A percentile compares a stretch with the other conserved stretches of the same genome.
Evolutionary conservation across 2,113 vertebrate species (phyloP).

Genomic region (Melanotaenia duboulayi): DNA sequence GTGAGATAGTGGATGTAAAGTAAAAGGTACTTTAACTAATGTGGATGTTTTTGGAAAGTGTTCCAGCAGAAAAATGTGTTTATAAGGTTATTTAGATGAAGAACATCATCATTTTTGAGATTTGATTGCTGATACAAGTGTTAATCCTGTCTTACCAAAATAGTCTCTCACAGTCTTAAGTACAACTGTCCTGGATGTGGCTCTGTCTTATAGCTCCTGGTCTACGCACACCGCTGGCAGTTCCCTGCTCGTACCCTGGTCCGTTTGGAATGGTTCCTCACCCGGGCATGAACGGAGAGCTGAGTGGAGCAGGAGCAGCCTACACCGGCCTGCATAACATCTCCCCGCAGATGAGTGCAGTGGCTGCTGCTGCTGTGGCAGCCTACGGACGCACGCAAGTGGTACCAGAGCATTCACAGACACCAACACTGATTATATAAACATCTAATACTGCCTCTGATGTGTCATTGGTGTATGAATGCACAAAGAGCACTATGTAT

Average conservation of each 20-base stretch:
- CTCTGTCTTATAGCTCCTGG: conserved; percentile 80
- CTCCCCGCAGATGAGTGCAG: conserved; percentile 93
- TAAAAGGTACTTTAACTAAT: too few relatives aligned
- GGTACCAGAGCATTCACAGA: conserved; percentile 78
- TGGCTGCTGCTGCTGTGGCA: conserved; percentile 83
- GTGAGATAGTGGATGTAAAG: too few relatives aligned
- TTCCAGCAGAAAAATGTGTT: not conserved
- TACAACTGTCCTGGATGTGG: not conserved
- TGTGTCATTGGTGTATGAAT: too few relatives aligned
- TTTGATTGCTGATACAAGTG: not conserved
- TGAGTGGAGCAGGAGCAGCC: conserved; percentile 86
- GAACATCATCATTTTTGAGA: not conserved
- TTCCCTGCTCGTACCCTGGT: conserved; percentile 88
- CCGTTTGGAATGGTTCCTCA: conserved; percentile 96
- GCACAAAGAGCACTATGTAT: too few relatives aligned
- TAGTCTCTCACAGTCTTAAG: too few relatives aligned
- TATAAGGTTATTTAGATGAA: not conserved
- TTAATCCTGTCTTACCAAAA: too few relatives aligned
- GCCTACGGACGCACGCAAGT: conserved; percentile 94
- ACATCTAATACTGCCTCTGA: not conserved
- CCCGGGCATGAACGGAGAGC: conserved; percentile 93
- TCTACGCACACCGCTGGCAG: conserved; percentile 90
- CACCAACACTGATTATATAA: not conserved
- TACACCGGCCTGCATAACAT: conserved; percentile 90
- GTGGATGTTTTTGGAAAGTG: too few relatives aligned